Evolutionary conservation across 2,113 vertebrate genomes (phyloP).

Genomic region (rabbit (Oryctolagus cuniculus)): mOryCun1.1 NC_091450.1:32834501-32835000

Average conservation of each 20-base stretch:
- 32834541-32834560: not conserved
- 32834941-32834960: not conserved
- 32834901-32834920: not conserved
- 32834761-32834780: not conserved
- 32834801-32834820: not conserved
- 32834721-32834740: not conserved
- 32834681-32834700: not conserved
- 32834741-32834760: not conserved
- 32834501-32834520: constrained; percentile 38
- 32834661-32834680: not conserved
- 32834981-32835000: too few species aligned
- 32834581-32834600: not conserved
- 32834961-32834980: too few species aligned
- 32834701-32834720: not conserved
- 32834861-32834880: not conserved
- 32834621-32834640: not conserved
- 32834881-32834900: not conserved
- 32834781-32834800: not conserved
- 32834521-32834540: not conserved
- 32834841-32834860: not conserved
- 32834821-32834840: not conserved
- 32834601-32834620: not conserved
- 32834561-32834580: not conserved
- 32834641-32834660: not conserved
- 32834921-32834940: not conserved